These are phyloP conservation scores for Brachyptera risi DNA, from an alignment of 2,888 invertebrate species.

Conservation along the genomic window DNA sequence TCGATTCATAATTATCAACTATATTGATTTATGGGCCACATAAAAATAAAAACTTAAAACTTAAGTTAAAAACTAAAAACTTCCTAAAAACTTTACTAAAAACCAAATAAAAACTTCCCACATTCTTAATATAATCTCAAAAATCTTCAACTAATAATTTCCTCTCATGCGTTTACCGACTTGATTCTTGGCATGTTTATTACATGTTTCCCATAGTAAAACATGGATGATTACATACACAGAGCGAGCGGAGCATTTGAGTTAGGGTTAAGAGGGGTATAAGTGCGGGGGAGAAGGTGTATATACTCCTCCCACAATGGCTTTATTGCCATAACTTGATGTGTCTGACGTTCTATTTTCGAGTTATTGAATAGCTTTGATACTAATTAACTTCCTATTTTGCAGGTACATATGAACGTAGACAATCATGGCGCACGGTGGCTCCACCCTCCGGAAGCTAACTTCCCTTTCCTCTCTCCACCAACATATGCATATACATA, in stretches of 20 bases:
- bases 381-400: constrained; percentile 17
- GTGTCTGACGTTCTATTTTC: no score
- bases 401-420: constrained; percentile 15
- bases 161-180: background rate
- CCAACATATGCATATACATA: background rate
- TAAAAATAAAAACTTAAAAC: no score
- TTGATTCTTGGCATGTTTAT: constrained; percentile 3
- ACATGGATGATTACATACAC: constrained; percentile 5
- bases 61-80: no score
- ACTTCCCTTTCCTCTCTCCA: no score
- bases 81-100: no score
- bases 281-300: background rate
- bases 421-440: constrained; percentile 25
- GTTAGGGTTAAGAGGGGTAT: background rate
- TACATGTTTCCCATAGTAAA: constrained; percentile 10
- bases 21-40: no score
- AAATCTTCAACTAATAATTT: constrained; percentile 11
- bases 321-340: no score
- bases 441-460: constrained; percentile 19
- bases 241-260: no score
- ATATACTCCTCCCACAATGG: no score
- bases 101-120: background rate
- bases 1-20: no score
- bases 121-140: background rate
- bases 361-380: no score